Evolutionary conservation across 2,113 vertebrate species (phyloP).

Genomic region (Campylorhamphus procurvoides): DNA sequence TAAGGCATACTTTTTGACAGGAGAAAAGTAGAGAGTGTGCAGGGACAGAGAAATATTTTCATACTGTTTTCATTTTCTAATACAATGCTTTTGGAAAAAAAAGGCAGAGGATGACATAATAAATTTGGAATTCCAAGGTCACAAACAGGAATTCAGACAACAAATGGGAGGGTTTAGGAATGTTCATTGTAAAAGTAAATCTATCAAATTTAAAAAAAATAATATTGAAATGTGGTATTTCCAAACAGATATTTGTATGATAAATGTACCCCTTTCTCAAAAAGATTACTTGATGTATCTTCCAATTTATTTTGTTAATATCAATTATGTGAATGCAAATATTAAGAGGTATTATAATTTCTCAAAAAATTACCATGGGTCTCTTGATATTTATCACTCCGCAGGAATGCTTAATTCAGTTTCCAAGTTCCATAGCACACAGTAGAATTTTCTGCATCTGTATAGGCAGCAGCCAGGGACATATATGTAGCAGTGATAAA

Average conservation of each 20-base stretch:
- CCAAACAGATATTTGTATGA: background rate
- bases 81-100: slow-evolving; percentile 61
- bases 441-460: slow-evolving; percentile 30
- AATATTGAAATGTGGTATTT: background rate
- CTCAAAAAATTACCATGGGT: background rate
- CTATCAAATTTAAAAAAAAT: slow-evolving; percentile 29
- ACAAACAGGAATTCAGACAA: slow-evolving; percentile 71
- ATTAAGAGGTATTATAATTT: background rate
- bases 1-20: background rate
- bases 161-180: slow-evolving; percentile 68
- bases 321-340: background rate
- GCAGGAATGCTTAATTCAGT: slow-evolving; percentile 2
- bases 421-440: slow-evolving; percentile 5
- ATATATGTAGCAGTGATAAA: slow-evolving; percentile 46
- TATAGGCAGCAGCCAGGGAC: slow-evolving; percentile 29
- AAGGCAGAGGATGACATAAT: slow-evolving; percentile 58
- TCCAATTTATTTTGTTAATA: background rate
- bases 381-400: slow-evolving; percentile 42
- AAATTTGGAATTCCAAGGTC: slow-evolving; percentile 62
- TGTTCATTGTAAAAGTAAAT: slow-evolving; percentile 62
- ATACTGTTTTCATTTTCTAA: slow-evolving; percentile 67
- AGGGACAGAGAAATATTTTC: slow-evolving; percentile 45
- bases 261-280: background rate
- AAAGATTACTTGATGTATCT: background rate
- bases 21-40: slow-evolving; percentile 53